Evolutionary conservation across 2,797 vertebrate species (phyloP).

Genomic region (Psittacula echo): DNA sequence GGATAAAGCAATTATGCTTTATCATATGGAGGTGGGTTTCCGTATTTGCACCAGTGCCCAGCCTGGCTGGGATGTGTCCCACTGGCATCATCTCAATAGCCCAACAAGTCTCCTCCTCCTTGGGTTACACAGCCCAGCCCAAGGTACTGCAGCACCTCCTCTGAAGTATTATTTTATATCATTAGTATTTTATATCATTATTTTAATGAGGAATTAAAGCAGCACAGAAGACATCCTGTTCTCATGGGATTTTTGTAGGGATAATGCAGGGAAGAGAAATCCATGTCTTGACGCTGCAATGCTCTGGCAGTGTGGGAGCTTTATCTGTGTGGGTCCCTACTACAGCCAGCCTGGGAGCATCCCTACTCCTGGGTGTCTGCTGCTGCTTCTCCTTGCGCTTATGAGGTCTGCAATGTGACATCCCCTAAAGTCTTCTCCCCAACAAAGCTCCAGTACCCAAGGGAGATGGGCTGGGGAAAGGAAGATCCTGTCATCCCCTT

Average conservation of each 20-base stretch:
- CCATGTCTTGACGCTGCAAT: rapidly evolving
- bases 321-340: rapidly evolving
- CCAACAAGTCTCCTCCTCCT: not conserved
- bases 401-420: not conserved
- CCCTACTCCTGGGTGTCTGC: not conserved
- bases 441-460: rapidly evolving
- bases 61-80: not conserved
- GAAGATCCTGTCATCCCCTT: not conserved
- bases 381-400: not conserved
- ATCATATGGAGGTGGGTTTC: not conserved
- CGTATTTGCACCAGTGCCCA: not conserved
- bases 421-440: not conserved
- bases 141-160: rapidly evolving
- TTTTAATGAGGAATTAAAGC: not conserved
- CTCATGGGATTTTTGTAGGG: not conserved
- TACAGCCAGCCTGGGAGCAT: not conserved
- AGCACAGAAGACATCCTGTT: not conserved
- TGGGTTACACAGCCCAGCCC: not conserved
- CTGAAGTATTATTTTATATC: not conserved
- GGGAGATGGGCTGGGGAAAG: not conserved
- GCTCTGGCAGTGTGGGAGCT: rapidly evolving
- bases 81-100: not conserved
- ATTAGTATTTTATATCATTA: not conserved
- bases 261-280: not conserved
- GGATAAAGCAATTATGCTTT: not conserved